Evolutionary conservation across 2,888 invertebrate species (phyloP).

Genomic region (Autographa pulchrina): DNA sequence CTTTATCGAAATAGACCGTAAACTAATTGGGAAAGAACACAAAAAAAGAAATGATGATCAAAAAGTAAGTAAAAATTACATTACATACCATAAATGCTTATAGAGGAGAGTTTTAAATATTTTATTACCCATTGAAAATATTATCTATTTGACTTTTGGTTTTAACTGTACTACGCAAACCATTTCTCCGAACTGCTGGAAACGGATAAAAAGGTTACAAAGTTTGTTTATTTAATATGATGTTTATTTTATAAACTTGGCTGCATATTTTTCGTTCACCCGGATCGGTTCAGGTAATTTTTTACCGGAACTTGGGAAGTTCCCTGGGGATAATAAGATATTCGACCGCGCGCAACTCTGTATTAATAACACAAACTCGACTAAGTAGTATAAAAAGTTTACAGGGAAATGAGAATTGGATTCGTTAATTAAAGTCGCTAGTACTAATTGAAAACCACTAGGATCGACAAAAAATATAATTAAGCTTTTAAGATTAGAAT

Average conservation of each 20-base stretch:
- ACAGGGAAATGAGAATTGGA: slow-evolving; percentile 23
- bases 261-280: slow-evolving; percentile 36
- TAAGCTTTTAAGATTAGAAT: neutral
- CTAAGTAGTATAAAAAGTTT: slow-evolving; percentile 26
- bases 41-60: too few relatives aligned
- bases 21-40: too few relatives aligned
- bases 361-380: slow-evolving; percentile 48
- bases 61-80: too few relatives aligned
- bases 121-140: too few relatives aligned
- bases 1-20: too few relatives aligned
- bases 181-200: neutral
- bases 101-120: too few relatives aligned
- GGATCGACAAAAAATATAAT: neutral
- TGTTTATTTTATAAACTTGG: slow-evolving; percentile 53
- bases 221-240: slow-evolving; percentile 40
- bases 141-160: too few relatives aligned
- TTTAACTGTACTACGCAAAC: neutral
- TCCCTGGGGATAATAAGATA: slow-evolving; percentile 50
- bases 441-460: neutral
- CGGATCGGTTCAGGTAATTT: slow-evolving; percentile 37
- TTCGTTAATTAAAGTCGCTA: slow-evolving; percentile 3
- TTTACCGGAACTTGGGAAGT: slow-evolving; percentile 47
- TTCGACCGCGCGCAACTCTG: slow-evolving; percentile 28
- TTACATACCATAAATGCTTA: too few relatives aligned
- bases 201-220: slow-evolving; percentile 25